These are phyloP conservation scores for Grus americana DNA, from an alignment of 2,113 vertebrate species.

Conservation along the genomic window DNA sequence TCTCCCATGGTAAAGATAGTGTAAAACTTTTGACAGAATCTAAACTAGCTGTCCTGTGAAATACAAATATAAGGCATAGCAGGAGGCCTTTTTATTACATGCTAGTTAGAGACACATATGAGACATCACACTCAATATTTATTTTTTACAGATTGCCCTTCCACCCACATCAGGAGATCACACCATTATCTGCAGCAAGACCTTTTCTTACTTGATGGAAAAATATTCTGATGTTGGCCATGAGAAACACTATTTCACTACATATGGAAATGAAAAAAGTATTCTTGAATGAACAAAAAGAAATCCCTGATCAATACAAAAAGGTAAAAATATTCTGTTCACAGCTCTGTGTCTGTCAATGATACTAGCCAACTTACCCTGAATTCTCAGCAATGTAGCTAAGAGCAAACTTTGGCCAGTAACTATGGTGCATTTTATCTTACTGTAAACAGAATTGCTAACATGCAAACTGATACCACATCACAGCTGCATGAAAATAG, in stretches of 20 bases:
- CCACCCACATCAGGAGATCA: not conserved
- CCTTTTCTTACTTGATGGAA: not conserved
- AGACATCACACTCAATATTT: not conserved
- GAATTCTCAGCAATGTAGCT: not conserved
- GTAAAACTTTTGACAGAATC: not conserved
- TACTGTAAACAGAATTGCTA: not conserved
- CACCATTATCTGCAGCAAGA: not conserved
- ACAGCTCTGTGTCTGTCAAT: not conserved
- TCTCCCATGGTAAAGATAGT: not conserved
- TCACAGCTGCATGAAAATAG: not conserved
- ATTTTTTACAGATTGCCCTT: not conserved
- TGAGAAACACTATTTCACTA: not conserved
- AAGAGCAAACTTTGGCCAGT: not conserved
- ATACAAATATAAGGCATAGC: not conserved
- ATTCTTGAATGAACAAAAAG: not conserved
- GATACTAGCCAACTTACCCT: not conserved
- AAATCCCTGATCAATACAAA: not conserved
- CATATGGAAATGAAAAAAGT: not conserved
- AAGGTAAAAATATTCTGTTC: not conserved
- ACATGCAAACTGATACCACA: not conserved
- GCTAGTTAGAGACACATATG: not conserved
- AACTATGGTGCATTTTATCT: not conserved
- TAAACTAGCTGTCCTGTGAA: not conserved
- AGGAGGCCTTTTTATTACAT: not conserved
- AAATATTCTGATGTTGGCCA: not conserved